A percentile compares a stretch with the other conserved stretches of the same genome.
Conservation (phyloP, 2,888 invertebrate species). For the Synergus laeviventris region DNA sequence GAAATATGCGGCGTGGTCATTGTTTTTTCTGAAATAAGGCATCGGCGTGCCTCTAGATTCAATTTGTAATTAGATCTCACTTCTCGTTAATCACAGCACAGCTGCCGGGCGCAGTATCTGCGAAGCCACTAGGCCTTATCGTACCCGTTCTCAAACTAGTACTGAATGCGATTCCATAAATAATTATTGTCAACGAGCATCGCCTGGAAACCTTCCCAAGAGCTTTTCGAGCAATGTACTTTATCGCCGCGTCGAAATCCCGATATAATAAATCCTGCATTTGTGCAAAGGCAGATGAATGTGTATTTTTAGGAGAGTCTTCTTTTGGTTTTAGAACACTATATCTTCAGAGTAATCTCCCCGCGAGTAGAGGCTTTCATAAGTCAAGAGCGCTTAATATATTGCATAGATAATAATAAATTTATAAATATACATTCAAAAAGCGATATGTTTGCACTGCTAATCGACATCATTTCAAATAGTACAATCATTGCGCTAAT, state of each 20-base stretch:
- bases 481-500: too few relatives aligned
- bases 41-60: constrained; percentile 32
- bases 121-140: constrained; percentile 34
- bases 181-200: constrained; percentile 38
- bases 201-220: constrained; percentile 18
- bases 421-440: neutral
- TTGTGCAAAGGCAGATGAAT: constrained; percentile 39
- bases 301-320: constrained; percentile 20
- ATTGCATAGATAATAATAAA: constrained; percentile 21
- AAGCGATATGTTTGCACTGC: neutral
- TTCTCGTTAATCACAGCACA: constrained; percentile 33
- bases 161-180: constrained; percentile 38
- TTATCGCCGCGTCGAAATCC: constrained; percentile 27
- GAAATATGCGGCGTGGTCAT: constrained; percentile 6
- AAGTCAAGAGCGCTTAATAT: neutral
- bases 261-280: constrained; percentile 40
- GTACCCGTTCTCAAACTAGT: constrained; percentile 39
- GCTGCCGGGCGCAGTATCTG: constrained; percentile 19
- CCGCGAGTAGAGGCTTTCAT: neutral
- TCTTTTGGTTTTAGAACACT: constrained; percentile 26
- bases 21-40: constrained; percentile 35
- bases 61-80: constrained; percentile 40
- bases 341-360: constrained; percentile 32
- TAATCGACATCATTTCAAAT: neutral
- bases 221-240: constrained; percentile 32